A percentile compares a stretch with the other conserved stretches of the same genome.
These are phyloP conservation scores for Ashinkailepas kermadecensis DNA, from an alignment of 2,888 invertebrate species.

Conservation along the genomic window DNA sequence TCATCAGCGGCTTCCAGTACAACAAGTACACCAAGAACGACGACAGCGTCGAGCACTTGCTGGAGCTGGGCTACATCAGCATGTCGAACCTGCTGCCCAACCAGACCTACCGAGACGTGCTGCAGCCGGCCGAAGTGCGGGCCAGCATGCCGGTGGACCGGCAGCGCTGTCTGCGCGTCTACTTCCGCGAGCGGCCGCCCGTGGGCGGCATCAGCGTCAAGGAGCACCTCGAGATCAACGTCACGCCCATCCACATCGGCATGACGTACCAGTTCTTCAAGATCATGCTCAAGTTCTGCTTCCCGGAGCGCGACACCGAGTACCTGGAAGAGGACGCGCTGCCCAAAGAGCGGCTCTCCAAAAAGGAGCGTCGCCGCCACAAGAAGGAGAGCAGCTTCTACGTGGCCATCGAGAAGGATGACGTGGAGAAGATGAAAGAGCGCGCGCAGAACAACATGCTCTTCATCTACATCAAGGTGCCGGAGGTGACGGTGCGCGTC, in stretches of 20 bases:
- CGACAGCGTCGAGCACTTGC: slow-evolving; percentile 92
- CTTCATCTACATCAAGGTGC: slow-evolving; percentile 97
- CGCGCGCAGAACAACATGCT: slow-evolving; percentile 96
- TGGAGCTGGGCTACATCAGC: slow-evolving; percentile 90
- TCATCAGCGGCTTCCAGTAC: slow-evolving; percentile 92
- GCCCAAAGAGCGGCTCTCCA: neutral
- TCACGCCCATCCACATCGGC: slow-evolving; percentile 87
- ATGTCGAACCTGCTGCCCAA: slow-evolving; percentile 93
- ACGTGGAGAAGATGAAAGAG: slow-evolving; percentile 97
- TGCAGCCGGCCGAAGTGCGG: slow-evolving; percentile 68
- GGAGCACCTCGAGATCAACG: slow-evolving; percentile 97
- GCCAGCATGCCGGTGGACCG: slow-evolving; percentile 85
- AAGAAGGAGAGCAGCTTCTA: slow-evolving; percentile 80
- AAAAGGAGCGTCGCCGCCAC: neutral
- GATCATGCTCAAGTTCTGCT: slow-evolving; percentile 95
- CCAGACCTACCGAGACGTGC: slow-evolving; percentile 79
- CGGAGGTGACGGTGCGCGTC: slow-evolving; percentile 88
- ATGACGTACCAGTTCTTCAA: slow-evolving; percentile 93
- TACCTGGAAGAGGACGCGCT: slow-evolving; percentile 58
- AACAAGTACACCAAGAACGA: slow-evolving; percentile 94
- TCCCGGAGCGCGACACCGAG: slow-evolving; percentile 86
- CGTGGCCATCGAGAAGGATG: slow-evolving; percentile 76
- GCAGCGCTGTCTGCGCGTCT: slow-evolving; percentile 83
- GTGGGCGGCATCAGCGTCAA: slow-evolving; percentile 99
- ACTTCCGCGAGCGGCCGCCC: slow-evolving; percentile 90